Evolutionary conservation across 2,113 vertebrate species (phyloP).

Genomic region (Sorex araneus): DNA sequence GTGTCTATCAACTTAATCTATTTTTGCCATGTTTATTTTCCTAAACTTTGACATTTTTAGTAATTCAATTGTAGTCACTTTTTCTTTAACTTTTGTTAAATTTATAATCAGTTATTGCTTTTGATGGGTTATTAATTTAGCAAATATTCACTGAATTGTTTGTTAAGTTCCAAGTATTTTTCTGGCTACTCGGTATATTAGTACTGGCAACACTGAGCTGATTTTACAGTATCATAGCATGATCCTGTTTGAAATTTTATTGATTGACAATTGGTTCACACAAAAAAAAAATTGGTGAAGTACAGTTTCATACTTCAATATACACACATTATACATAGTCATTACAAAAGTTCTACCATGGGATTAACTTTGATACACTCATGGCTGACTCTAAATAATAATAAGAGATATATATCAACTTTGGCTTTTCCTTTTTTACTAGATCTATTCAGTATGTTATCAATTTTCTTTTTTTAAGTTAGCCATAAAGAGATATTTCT

Average conservation of each 20-base stretch:
- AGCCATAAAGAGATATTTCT: too few relatives aligned
- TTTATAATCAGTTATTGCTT: background rate
- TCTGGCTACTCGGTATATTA: background rate
- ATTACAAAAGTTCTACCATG: too few relatives aligned
- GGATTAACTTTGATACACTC: background rate
- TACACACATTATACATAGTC: too few relatives aligned
- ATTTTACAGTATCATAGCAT: too few relatives aligned
- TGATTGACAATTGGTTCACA: too few relatives aligned
- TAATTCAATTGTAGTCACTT: background rate
- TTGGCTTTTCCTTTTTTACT: background rate
- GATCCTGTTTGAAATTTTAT: too few relatives aligned
- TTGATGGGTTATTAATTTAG: background rate
- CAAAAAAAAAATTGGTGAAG: background rate
- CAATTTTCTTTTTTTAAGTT: constrained; percentile 4
- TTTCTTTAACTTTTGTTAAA: constrained; percentile 24
- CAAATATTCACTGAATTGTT: background rate
- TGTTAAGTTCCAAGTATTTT: background rate
- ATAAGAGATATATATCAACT: background rate
- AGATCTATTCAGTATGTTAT: background rate
- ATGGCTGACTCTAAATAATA: background rate
- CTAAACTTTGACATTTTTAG: constrained; percentile 2
- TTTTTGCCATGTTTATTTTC: background rate
- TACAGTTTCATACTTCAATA: too few relatives aligned
- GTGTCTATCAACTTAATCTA: background rate
- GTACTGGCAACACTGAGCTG: too few relatives aligned